A percentile compares a stretch with the other conserved stretches of the same genome.
These are phyloP conservation scores for Ophioderma brevispina DNA, from an alignment of 35 echinoderm and acorn worm genomes.

Conservation along the genomic window DNA sequence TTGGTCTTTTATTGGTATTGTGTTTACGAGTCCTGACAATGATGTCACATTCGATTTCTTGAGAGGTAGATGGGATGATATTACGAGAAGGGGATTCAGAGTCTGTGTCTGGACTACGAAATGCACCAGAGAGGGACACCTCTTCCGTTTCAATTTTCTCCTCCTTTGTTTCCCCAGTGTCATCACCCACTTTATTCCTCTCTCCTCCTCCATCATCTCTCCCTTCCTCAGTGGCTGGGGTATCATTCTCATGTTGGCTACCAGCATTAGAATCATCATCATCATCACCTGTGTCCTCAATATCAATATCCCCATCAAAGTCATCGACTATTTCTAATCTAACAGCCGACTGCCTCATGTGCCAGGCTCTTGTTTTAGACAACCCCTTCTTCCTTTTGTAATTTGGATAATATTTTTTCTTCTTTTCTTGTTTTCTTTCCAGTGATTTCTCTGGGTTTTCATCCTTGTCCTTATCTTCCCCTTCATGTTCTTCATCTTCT, in stretches of 20 bases:
- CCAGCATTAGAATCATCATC: not conserved
- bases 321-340: not conserved
- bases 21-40: constrained; percentile 29
- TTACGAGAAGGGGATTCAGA: not conserved
- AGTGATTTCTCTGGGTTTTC: not conserved
- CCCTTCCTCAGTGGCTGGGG: no score
- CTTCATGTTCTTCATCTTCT: not conserved
- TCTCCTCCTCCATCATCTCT: no score
- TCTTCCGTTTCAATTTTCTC: not conserved
- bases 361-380: not conserved
- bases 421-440: not conserved
- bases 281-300: not conserved
- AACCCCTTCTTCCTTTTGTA: not conserved
- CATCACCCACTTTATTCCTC: not conserved
- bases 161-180: not conserved
- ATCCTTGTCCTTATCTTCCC: not conserved
- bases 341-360: not conserved
- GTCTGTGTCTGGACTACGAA: not conserved
- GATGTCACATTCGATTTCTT: constrained; percentile 33
- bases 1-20: constrained; percentile 2
- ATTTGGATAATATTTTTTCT: not conserved
- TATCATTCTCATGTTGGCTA: no score
- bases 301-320: constrained; percentile 6
- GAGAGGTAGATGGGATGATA: not conserved
- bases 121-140: not conserved